Base-by-base conservation (phyloP, 2,888 invertebrate species). In the Drosophila tripunctata region DNA sequence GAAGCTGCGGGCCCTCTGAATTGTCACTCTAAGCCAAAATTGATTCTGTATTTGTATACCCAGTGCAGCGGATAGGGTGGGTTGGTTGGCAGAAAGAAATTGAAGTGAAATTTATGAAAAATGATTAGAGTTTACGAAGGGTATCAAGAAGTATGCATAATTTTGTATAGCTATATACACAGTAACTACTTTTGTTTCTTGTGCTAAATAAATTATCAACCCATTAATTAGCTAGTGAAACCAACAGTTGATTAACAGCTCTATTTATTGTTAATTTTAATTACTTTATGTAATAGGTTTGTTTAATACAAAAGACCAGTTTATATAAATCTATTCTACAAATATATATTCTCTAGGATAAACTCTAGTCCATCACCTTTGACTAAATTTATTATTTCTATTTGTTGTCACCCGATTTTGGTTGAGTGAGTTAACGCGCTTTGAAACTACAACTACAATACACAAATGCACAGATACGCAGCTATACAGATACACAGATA, bases 381-480 rank as follows among this genome's bases (percentile, higher is more conserved):
- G 17, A 27, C 21, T 44, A 30, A 24, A n/a, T 33, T 36, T 35
- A 36, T 45, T 36, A 57, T 54, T 47, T 41, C 14, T 36, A 38
- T 40, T 68, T 54, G 47, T 51, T 64, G 58, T 63, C 51, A 44
- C 31, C 44, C 43, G 65, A 45, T 69, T 69, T 69, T 70, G 75
- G 71, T 70, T 75, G 60, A 73, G 54, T 66, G 75, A 64, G 54
- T 70, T 69, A 61, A 65, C 41, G 54, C 62, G 55, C 62, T 75
- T 61, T 41, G 62, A 35, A 56, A 61, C 68, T 67, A 51, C 50
- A 63, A 50, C 27, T 21, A 31, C 35, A 22, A 56, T 33, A 41
- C 35, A 50, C 15, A 27, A 1, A 3, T 10, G 27, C 38, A 27
- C 24, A 15, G 8, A 27, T 8, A 27, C 10, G 27, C 38, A 27